Evolutionary conservation across 2,113 vertebrate species (phyloP).

Genomic region (Phodopus roborovskii): DNA sequence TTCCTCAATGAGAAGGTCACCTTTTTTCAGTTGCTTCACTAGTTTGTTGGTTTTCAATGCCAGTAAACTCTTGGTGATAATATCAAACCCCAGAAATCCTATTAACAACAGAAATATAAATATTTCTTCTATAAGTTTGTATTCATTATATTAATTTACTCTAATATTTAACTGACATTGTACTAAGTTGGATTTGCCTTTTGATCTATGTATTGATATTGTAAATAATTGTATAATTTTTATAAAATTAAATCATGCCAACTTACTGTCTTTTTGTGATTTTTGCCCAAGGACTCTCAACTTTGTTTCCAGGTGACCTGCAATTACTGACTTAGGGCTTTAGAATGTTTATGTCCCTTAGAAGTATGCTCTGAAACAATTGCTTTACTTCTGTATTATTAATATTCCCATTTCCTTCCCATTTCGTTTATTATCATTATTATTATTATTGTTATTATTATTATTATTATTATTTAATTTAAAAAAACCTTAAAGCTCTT

Average conservation of each 20-base stretch:
- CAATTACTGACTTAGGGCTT: background rate
- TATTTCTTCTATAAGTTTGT: slow-evolving; percentile 11
- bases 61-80: slow-evolving; percentile 17
- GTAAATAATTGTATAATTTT: background rate
- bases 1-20: background rate
- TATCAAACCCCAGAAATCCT: background rate
- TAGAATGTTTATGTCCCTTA: background rate
- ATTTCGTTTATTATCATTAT: background rate
- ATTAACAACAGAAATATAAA: background rate
- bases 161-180: background rate
- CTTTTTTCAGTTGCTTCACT: slow-evolving; percentile 1
- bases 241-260: background rate
- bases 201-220: slow-evolving; percentile 41
- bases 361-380: background rate
- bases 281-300: background rate
- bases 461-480: background rate
- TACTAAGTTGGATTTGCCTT: slow-evolving; percentile 34
- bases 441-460: too few species aligned
- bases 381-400: background rate
- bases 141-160: slow-evolving; percentile 49
- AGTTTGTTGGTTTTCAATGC: slow-evolving; percentile 46
- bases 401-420: background rate
- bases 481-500: background rate
- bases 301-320: background rate
- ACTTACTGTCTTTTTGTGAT: background rate